Evolutionary conservation across 2,888 invertebrate genomes (phyloP), one percentile per base, ranked within the genome.

Genomic region (Amphipoea lucens): DNA sequence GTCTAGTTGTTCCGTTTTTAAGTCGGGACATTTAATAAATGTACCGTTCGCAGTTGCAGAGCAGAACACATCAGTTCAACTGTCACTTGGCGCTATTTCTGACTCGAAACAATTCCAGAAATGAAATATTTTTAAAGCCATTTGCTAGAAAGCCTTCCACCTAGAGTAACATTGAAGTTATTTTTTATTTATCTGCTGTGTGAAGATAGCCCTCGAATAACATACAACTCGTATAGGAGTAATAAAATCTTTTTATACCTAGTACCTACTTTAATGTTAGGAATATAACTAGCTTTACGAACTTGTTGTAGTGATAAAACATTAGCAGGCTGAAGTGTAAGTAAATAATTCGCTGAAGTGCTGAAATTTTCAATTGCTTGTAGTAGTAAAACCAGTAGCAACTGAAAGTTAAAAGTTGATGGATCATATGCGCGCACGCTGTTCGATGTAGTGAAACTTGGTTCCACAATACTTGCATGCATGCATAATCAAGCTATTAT

Each of bases 81-180:
- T 96, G 96, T 95, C 96, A 95, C 96, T 96, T 94, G 94, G 92
- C 92, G 94, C 94, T 94, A 94, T 94, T 94, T 91, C 95, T 94
- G 95, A 93, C 94, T 94, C 91, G 94, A 94, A 95, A 95, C 96
- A 95, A 95, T 96, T 95, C 93, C 91, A 92, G 94, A 95, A 96
- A 95, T 96, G 95, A 94, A 96, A 96, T 95, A 96, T 96, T 96
- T 96, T 96, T 95, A 94, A 95, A 93, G 92, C 94, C 94, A 96
- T 96, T 96, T 94, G 93, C 94, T 94, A 94, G 95, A 96, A 94
- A 96, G 95, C 94, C 94, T 95, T 95, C 90, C 88, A 90, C 92
- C 89, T 91, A 90, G 90, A 88, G 91, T 90, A 91, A 90, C 92
- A 92, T 91, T 90, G 83, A 89, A 87, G 91, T 94, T 91, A 94